Percentiles rank a stretch among this genome's conserved stretches.
Evolutionary conservation across 2,797 vertebrate species (phyloP).

Genomic region (Aplochiton taeniatus): DNA sequence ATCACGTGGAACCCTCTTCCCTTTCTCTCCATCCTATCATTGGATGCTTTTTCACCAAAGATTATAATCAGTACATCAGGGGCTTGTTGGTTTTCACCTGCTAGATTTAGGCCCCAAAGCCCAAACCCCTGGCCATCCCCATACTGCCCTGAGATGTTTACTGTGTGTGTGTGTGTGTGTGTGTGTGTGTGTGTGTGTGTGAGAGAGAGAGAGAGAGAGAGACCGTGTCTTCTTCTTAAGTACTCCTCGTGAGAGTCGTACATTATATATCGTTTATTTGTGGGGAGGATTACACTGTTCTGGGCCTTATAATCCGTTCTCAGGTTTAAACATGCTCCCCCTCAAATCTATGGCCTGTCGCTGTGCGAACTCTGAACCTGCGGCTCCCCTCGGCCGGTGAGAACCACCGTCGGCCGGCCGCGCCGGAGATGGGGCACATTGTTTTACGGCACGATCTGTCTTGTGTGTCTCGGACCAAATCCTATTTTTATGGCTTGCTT

Average conservation of each 20-base stretch:
- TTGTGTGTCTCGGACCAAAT: constrained; percentile 83
- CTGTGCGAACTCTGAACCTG: constrained; percentile 75
- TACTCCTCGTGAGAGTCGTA: constrained; percentile 42
- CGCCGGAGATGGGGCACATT: constrained; percentile 80
- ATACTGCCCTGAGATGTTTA: neutral
- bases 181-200: constrained; percentile 12
- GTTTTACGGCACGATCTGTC: constrained; percentile 83
- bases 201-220: too few relatives aligned
- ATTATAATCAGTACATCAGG: constrained; percentile 4
- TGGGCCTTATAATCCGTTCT: constrained; percentile 73
- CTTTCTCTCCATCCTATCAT: neutral
- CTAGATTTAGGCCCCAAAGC: neutral
- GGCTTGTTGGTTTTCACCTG: neutral
- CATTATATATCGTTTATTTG: constrained; percentile 66
- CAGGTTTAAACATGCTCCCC: constrained; percentile 82
- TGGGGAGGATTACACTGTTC: constrained; percentile 54
- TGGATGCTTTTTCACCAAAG: neutral
- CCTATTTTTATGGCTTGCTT: constrained; percentile 93
- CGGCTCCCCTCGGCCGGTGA: constrained; percentile 64
- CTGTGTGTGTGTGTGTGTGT: neutral
- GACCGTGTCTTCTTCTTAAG: constrained; percentile 41
- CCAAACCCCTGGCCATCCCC: neutral
- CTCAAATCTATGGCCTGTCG: constrained; percentile 80
- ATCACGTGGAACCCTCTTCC: neutral
- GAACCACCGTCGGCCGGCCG: constrained; percentile 66